A percentile compares a stretch with the other conserved stretches of the same genome.
Conservation (phyloP, 2,888 invertebrate genomes). For the Dryocosmus kuriphilus region DNA sequence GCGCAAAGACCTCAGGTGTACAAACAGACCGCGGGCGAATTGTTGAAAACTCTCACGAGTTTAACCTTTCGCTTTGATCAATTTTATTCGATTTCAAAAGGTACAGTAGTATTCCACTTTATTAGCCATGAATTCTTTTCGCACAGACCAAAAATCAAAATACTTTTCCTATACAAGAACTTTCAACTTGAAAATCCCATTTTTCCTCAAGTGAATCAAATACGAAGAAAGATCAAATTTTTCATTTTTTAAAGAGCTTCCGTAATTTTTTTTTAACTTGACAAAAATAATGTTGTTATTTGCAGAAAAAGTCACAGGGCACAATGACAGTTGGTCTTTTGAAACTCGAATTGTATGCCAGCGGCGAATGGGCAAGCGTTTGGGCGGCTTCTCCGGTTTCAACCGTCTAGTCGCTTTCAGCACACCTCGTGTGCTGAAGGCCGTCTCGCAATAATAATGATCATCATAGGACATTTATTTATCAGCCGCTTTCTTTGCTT, state of each 20-base stretch:
- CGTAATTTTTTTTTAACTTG: neutral
- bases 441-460: conserved; percentile 51
- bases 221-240: too few relatives aligned
- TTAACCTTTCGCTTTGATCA: conserved; percentile 72
- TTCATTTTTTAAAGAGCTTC: neutral
- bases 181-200: too few relatives aligned
- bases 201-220: too few relatives aligned
- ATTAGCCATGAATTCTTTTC: conserved; percentile 34
- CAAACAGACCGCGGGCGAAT: conserved; percentile 75
- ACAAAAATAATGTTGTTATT: conserved; percentile 40
- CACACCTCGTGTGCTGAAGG: conserved; percentile 62
- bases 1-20: conserved; percentile 69
- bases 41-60: conserved; percentile 69
- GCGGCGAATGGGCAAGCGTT: conserved; percentile 73
- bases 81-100: conserved; percentile 64
- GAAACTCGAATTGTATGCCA: conserved; percentile 70
- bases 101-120: conserved; percentile 44
- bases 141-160: conserved; percentile 28
- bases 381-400: conserved; percentile 76
- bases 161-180: neutral
- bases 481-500: conserved; percentile 41
- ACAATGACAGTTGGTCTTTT: conserved; percentile 67
- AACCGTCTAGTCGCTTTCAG: conserved; percentile 76
- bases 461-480: conserved; percentile 45
- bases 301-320: conserved; percentile 55